phyloP scores from a whole-genome alignment of 2,113 vertebrate species.

The Corydoras sp. region DNA sequence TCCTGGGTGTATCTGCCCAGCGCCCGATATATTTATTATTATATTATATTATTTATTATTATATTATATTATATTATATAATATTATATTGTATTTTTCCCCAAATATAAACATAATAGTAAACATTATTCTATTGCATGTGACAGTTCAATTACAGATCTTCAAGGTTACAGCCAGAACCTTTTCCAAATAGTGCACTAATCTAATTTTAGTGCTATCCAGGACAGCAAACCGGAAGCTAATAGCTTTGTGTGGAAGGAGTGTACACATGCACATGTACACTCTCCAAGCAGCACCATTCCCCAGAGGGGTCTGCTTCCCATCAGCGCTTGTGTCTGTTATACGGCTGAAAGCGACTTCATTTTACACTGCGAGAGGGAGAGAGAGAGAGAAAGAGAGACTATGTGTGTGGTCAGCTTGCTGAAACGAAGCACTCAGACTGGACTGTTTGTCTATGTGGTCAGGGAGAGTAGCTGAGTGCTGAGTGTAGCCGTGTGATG shows the following conservation, averaged over 20 bases:
- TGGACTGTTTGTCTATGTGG: constrained; percentile 9
- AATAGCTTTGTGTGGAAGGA: constrained; percentile 19
- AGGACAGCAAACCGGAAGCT: constrained; percentile 31
- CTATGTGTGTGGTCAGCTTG: constrained; percentile 33
- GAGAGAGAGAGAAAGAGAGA: background rate
- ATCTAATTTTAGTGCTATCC: constrained; percentile 9
- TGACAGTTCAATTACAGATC: background rate
- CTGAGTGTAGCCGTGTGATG: no score
- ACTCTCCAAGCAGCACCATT: constrained; percentile 46
- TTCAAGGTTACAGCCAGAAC: background rate
- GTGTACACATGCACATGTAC: constrained; percentile 44
- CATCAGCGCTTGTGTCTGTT: constrained; percentile 55
- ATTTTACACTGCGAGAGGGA: constrained; percentile 47
- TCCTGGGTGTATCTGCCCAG: no score
- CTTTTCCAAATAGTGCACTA: background rate
- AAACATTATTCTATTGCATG: no score
- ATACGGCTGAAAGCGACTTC: constrained; percentile 53
- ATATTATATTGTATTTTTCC: no score
- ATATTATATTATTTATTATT: no score
- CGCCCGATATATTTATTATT: no score
- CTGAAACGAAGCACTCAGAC: constrained; percentile 32
- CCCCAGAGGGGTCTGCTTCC: constrained; percentile 50
- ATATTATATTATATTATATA: no score
- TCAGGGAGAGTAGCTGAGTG: background rate
- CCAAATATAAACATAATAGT: no score